Base-by-base conservation (phyloP, 35 echinoderm and acorn worm species). In the Patiria miniata region DNA sequence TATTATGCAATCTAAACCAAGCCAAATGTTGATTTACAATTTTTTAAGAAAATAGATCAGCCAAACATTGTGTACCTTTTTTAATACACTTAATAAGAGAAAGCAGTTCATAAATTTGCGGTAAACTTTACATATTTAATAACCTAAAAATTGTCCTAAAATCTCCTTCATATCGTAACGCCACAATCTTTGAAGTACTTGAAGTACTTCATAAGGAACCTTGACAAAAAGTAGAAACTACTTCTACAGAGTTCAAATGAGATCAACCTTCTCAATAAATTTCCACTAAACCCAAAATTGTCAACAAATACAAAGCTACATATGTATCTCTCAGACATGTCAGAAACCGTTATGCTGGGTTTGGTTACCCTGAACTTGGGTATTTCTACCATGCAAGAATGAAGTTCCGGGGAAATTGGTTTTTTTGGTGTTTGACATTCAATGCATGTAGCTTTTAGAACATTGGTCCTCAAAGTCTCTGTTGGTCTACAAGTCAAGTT, bases 161-260 rank as follows among this genome's bases (percentile, higher is more conserved):
- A 73, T 73, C 65, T 32, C 65, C 65, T 30, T 73, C 65, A 73
- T 73, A 73, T 73, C 65, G 19, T 7, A 0, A 73, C 65, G 29
- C 65, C 65, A 73, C 65, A 32, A 73, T 34, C 65, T 73, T 73
- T 73, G 26, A 73, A 73, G 34, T 73, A 73, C 65, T 73, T 73
- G 26, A 73, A 73, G 34, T 73, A 73, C 65, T 73, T 73, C 2
- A 73, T 2, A 73, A 73, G 65, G 34, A 73, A 73, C 65, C 65
- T 73, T 32, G 65, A 73, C 21, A 47, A 12, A 47, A 73, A 14
- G 65, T 73, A 34, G 65, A 73, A 73, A 73, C 3, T 73, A 2
- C 29, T 18, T 1, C 8, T 18, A 30, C 65, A 73, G 14, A 73
- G 29, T 73, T 73, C 65, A 73, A 73, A 73, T 34, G 34, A 73